Base-by-base conservation (phyloP, 1,140 invertebrate genomes). In the Anastrepha ludens region DNA sequence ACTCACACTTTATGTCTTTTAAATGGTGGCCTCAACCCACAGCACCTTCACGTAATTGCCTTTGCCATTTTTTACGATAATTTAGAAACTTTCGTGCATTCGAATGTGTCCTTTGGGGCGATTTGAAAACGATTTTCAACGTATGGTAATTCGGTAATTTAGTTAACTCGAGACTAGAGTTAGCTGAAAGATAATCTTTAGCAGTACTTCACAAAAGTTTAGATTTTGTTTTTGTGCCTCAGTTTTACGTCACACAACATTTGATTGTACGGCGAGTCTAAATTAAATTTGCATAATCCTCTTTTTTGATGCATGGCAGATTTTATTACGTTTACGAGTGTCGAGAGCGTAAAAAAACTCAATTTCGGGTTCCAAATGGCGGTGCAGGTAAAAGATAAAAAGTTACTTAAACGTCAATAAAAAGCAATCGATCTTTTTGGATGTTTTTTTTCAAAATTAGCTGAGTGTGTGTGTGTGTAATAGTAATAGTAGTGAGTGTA, bases 91-190 rank as follows among this genome's bases (percentile, higher is more conserved):
- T 62, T 62, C 50, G 1, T 55, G 6, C 50, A 55, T 55, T 55
- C 50, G 29, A 55, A 55, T 11, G 6, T 55, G 50, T 55, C 74
- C 74, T 81, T 55, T 81, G 74, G 74, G 74, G 44, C 41, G 74
- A 81, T 81, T 81, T 81, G 74, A 15, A 81, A 81, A 55, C 74
- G 50, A 81, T 81, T 81, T 55, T 29, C 44, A 55, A 81, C 50
- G 74, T 81, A 81, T 81, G n/a, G 47, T 55, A 50, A 55, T 81
- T 58, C 55, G n/a, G 47, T 55, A 50, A 55, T 81, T 58, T 47
- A 5, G 74, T 55, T 81, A 29, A 47, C 15, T 41, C n/a, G n/a
- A n/a, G 41, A 47, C 17, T 55, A 2, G 50, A 6, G 50, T 55
- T 55, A 11, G 50, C 0, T 17, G 60, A 6, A 17, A 62, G 60